Percentiles rank a stretch among this genome's conserved stretches.
Evolutionary conservation across 2,113 vertebrate species (phyloP).

Genomic region (Etheostoma spectabile): DNA sequence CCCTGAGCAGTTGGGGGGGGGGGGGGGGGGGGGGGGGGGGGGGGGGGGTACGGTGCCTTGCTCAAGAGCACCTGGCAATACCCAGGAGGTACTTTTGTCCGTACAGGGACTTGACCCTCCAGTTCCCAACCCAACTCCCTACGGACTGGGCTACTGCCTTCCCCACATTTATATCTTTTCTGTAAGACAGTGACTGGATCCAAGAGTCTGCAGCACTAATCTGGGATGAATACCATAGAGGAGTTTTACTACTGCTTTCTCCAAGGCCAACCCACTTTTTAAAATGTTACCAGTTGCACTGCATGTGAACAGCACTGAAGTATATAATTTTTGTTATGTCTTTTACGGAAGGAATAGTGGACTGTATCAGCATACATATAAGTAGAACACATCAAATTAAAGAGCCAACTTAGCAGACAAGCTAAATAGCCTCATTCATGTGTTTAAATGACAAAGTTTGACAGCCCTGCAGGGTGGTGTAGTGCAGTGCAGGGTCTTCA

Average conservation of each 20-base stretch:
- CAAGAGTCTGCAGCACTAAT: not conserved
- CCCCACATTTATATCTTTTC: not conserved
- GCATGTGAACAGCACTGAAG: not conserved
- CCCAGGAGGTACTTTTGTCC: too few relatives aligned
- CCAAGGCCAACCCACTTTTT: not conserved
- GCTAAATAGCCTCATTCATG: constrained; percentile 35
- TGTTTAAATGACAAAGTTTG: constrained; percentile 45
- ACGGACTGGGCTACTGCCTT: too few relatives aligned
- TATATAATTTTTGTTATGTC: not conserved
- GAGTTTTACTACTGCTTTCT: constrained; percentile 1
- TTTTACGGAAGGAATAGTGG: constrained; percentile 5
- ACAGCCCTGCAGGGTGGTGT: constrained; percentile 15
- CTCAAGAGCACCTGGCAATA: too few relatives aligned
- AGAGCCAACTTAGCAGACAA: constrained; percentile 42
- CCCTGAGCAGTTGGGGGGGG: too few relatives aligned
- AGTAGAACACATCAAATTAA: constrained; percentile 35
- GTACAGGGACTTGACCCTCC: too few relatives aligned
- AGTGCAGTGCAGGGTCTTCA: constrained; percentile 25
- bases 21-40: too few relatives aligned
- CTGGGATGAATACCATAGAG: not conserved
- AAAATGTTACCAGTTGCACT: not conserved
- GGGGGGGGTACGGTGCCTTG: too few relatives aligned
- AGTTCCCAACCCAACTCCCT: too few relatives aligned
- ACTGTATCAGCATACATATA: constrained; percentile 56
- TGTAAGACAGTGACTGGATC: not conserved